These are phyloP conservation scores for Nerophis lumbriciformis DNA, from an alignment of 2,113 vertebrate genomes.

Conservation along the genomic window DNA sequence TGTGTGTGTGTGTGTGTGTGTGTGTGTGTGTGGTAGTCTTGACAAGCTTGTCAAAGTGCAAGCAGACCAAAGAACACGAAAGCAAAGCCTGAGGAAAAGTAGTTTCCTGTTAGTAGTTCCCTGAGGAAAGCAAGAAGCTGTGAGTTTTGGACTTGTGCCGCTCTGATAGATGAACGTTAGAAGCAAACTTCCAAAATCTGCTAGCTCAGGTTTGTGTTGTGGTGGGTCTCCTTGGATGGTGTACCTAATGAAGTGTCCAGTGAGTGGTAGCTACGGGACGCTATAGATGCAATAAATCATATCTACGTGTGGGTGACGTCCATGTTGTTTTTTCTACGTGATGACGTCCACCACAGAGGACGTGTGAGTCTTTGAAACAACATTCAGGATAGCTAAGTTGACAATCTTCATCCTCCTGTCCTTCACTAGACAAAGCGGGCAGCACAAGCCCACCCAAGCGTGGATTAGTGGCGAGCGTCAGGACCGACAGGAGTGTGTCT, in stretches of 20 bases:
- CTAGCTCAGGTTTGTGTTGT: too few relatives aligned
- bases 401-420: not conserved
- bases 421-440: not conserved
- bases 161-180: not conserved
- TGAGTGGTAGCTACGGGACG: too few relatives aligned
- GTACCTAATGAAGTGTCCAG: too few relatives aligned
- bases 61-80: too few relatives aligned
- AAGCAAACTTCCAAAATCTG: not conserved
- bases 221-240: too few relatives aligned
- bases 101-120: not conserved
- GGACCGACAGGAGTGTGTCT: constrained; percentile 60
- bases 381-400: too few relatives aligned
- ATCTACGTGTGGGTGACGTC: too few relatives aligned
- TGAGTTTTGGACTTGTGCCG: constrained; percentile 52
- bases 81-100: not conserved
- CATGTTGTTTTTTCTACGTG: too few relatives aligned
- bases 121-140: constrained; percentile 17
- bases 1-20: not conserved
- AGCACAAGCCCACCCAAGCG: constrained; percentile 48
- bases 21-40: constrained; percentile 1
- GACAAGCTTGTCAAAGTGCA: not conserved
- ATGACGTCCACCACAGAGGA: too few relatives aligned
- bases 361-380: too few relatives aligned
- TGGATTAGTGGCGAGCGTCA: constrained; percentile 59
- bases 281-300: too few relatives aligned